Conservation (phyloP, 2,113 vertebrate genomes). For the Eubucco bourcierii region DNA sequence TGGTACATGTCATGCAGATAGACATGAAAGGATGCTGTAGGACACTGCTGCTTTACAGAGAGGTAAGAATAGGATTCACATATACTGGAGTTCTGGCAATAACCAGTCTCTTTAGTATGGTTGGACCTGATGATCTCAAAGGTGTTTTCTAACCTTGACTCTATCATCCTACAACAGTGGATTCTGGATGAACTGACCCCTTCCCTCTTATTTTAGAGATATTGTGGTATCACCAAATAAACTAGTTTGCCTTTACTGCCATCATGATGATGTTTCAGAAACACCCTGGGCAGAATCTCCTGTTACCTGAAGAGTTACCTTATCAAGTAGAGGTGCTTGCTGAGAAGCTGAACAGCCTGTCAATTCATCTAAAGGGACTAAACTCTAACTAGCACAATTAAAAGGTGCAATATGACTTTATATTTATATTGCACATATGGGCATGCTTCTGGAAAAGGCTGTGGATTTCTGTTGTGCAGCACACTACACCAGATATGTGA, state of each 20-base stretch:
- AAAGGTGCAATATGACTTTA: neutral
- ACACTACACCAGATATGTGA: neutral
- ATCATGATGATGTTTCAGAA: neutral
- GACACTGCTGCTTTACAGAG: neutral
- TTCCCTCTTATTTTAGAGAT: neutral
- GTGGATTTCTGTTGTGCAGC: neutral
- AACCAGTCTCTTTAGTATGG: neutral
- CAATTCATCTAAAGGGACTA: neutral
- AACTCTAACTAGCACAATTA: neutral
- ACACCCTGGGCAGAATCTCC: neutral
- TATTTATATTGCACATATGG: neutral
- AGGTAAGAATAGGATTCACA: neutral
- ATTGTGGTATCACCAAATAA: neutral
- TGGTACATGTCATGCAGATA: neutral
- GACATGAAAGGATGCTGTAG: neutral
- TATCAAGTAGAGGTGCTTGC: neutral
- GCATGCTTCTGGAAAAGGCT: constrained; percentile 9
- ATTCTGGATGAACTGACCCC: neutral
- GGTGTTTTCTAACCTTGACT: too few species aligned
- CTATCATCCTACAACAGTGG: neutral
- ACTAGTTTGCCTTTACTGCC: neutral
- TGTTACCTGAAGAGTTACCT: neutral
- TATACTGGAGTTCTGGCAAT: neutral
- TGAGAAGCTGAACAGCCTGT: neutral
- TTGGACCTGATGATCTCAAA: too few species aligned